Evolutionary conservation across 2,797 vertebrate species (phyloP).

Genomic region (Chaetophractus vellerosus): DNA sequence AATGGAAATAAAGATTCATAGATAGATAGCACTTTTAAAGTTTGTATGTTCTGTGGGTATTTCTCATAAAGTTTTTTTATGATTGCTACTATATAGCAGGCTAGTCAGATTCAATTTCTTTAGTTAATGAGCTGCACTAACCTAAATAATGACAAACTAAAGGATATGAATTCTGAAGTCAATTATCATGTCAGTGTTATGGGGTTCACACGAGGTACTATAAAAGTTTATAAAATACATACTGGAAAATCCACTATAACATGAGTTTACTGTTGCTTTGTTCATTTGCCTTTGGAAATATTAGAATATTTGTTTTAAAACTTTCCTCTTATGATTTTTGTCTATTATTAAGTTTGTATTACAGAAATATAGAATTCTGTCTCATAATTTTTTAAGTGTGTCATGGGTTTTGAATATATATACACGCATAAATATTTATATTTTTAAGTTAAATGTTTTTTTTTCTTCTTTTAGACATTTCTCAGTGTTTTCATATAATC

Average conservation of each 20-base stretch:
- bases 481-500: not conserved
- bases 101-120: conserved; percentile 30
- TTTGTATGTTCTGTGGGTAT: not conserved
- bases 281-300: conserved; percentile 2
- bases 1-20: conserved; percentile 20
- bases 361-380: not conserved
- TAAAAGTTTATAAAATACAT: not conserved
- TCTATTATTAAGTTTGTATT: not conserved
- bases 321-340: not conserved
- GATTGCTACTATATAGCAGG: not conserved
- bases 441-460: not conserved
- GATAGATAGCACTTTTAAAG: not conserved
- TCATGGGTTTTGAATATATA: not conserved
- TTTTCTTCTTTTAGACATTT: not conserved
- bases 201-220: not conserved
- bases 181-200: not conserved
- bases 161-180: not conserved
- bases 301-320: not conserved
- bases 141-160: not conserved
- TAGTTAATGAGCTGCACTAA: not conserved
- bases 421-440: not conserved
- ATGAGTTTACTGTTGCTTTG: not conserved
- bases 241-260: not conserved
- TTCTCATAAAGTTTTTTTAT: not conserved
- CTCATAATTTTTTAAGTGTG: not conserved